Evolutionary conservation across 1,140 invertebrate species (phyloP), one percentile per base, ranked within the genome.

Genomic region (Wasmannia auropunctata): DNA sequence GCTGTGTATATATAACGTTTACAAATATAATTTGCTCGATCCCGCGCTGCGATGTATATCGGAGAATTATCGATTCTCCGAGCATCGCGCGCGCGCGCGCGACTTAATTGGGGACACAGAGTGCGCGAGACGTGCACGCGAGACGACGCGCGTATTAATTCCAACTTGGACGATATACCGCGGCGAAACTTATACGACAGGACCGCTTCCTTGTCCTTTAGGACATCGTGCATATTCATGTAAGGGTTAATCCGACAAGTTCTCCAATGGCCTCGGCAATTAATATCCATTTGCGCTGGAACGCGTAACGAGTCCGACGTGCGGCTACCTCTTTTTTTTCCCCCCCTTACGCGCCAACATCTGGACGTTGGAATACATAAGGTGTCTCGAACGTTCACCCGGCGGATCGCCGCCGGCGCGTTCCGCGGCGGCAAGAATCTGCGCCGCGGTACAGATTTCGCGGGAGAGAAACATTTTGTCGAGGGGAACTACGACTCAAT

Each of bases 211-310:
- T 72, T 43, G 51, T 58, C 49, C 37, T 56, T 46, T 34, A 54
- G 54, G 37, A 46, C 40, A 54, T 83, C 60, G 19, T 83, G 67
- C 79, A 83, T 83, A 74, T 83, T 83, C 79, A 74, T 74, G 67
- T 74, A 22, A 60, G 28, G 54, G 67, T 74, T 81, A 81, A 83
- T 72, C 67, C 28, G 56, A 83, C 79, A 74, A 74, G 67, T 83
- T 74, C 67, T 58, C 67, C 51, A 72, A 51, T 83, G 25, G 65
- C 19, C 25, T 46, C 37, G 37, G 67, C 40, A 83, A 83, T 83
- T 83, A 83, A 83, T 83, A 83, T 74, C 51, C 67, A 83, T 72
- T 83, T 83, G 67, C 67, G 65, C 40, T 72, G 65, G 51, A 72
- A 83, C 67, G 79, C 79, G 51, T 81, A 81, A 81, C 65, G 54